Conservation (phyloP, 2,113 vertebrate genomes). For the Pelobates fuscus region DNA sequence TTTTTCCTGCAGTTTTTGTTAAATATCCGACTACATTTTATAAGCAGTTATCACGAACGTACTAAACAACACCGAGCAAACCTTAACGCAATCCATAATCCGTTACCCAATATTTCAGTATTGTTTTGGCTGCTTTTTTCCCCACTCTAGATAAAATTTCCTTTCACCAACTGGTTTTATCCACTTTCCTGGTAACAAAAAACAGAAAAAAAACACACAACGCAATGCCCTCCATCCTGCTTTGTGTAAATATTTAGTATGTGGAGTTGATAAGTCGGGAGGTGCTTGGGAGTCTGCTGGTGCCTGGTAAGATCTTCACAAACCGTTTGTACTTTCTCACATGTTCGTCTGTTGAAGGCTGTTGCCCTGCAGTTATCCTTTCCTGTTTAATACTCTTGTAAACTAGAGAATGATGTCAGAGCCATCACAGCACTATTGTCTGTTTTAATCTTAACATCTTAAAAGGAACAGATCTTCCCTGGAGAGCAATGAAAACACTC, state of each 20-base stretch:
- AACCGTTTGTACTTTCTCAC: constrained; percentile 10
- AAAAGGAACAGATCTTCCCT: constrained; percentile 6
- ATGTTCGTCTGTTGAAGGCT: background rate
- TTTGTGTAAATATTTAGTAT: constrained; percentile 43
- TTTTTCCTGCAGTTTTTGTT: too few species aligned
- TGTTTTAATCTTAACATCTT: constrained; percentile 26
- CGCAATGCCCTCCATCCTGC: constrained; percentile 41
- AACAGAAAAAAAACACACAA: constrained; percentile 36
- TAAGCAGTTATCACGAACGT: too few species aligned
- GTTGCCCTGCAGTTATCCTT: constrained; percentile 4
- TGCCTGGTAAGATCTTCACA: constrained; percentile 12
- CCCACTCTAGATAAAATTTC: too few species aligned
- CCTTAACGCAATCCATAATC: too few species aligned
- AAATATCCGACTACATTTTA: too few species aligned
- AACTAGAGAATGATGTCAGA: constrained; percentile 26
- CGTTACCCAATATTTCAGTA: too few species aligned
- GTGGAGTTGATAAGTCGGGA: constrained; percentile 20
- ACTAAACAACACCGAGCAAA: too few species aligned
- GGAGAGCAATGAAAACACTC: background rate
- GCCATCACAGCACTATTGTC: constrained; percentile 21
- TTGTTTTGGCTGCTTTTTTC: too few species aligned
- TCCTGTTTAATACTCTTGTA: constrained; percentile 17
- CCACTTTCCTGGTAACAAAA: constrained; percentile 23
- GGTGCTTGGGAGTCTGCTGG: constrained; percentile 15
- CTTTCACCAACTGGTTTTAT: background rate